Base-by-base conservation (phyloP, 2,888 invertebrate genomes). In the Graphium colonna region DNA sequence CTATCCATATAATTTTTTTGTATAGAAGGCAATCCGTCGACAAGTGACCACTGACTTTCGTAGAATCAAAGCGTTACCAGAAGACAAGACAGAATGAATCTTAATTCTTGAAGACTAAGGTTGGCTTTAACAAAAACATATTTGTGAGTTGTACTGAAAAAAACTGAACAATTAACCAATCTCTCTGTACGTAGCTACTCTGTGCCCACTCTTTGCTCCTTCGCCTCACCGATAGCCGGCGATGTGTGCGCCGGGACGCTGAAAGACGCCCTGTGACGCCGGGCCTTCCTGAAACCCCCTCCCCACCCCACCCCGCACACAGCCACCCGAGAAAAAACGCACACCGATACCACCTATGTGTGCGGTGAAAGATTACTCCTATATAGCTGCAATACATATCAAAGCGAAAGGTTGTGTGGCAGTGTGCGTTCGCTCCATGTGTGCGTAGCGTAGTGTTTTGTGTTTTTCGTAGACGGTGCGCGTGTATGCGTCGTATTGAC, bases 181-280 rank as follows among this genome's bases (percentile, higher is more conserved):
- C n/a, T n/a, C n/a, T 65, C 65, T 65, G 18, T 7, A 1, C 10
- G 16, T 5, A 16, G 26, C 52, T 83, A 71, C 66, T 69, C 84
- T 84, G 59, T 61, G 58, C 40, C 48, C 71, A 79, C 80, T 82
- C 82, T 84, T 82, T 82, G 81, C 83, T 87, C 79, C 87, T 87
- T 88, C 85, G 85, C 81, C 80, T 86, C 84, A 77, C 87, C 88
- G 84, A 89, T 89, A 82, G 76, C 79, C 78, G 71, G 69, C 80
- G 73, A 85, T 88, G 88, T 89, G 88, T 87, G 88, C 86, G 83
- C 72, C 79, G 79, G 77, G 79, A 81, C 84, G 82, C 79, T 87
- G 88, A 89, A 89, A 89, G 88, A 89, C 86, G 87, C 82, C 79
- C 78, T 80, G 85, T 86, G 85, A 84, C 82, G 83, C 72, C 63